phyloP scores from a whole-genome alignment of 2,888 invertebrate genomes.

The Galeruca laticollis region DNA sequence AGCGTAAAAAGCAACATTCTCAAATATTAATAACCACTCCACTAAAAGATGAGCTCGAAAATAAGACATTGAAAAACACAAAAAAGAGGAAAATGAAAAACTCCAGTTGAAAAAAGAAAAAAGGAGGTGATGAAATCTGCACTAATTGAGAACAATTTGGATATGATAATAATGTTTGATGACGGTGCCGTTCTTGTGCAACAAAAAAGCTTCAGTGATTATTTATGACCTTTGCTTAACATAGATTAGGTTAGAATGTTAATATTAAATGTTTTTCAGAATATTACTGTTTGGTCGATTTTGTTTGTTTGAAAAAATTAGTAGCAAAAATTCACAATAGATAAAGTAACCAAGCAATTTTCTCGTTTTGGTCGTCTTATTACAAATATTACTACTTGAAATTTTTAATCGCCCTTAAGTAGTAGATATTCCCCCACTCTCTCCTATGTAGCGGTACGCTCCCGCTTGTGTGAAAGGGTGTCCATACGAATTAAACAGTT shows the following conservation, averaged over 20 bases:
- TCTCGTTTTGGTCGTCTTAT: no score
- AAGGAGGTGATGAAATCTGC: no score
- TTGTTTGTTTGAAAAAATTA: no score
- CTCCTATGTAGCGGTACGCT: no score
- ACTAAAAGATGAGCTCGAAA: not conserved
- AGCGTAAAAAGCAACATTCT: not conserved
- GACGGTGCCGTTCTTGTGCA: constrained; percentile 11
- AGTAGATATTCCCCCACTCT: no score
- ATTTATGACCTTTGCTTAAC: not conserved
- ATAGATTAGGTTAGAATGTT: not conserved
- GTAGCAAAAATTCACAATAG: no score
- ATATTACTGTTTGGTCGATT: no score
- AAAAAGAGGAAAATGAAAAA: constrained; percentile 1
- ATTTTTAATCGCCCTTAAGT: no score
- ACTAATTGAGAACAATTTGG: not conserved
- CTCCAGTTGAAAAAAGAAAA: not conserved
- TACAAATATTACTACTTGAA: no score
- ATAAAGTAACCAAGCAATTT: no score
- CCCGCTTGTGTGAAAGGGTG: no score
- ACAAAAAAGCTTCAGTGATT: constrained; percentile 3
- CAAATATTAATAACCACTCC: not conserved
- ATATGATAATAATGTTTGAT: constrained; percentile 2
- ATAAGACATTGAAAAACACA: not conserved
- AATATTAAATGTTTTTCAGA: not conserved
- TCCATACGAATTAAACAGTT: no score